Percentiles rank a stretch among this genome's conserved stretches.
Evolutionary conservation across 2,888 invertebrate species (phyloP).

Genomic region (Rhamphomyia laevipes): DNA sequence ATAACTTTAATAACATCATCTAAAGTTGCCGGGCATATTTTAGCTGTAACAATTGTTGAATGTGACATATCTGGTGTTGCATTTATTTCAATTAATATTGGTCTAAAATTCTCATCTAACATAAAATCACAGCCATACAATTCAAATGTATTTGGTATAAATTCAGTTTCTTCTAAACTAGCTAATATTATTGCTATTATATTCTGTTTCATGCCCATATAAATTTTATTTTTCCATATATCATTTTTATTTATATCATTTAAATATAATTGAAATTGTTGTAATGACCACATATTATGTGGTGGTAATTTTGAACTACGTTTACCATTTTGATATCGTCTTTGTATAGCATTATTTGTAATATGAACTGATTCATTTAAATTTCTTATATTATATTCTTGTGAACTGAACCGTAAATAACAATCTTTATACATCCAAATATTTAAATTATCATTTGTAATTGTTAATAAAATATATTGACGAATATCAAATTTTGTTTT

Average conservation of each 20-base stretch:
- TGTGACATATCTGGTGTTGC: conserved; percentile 72
- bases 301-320: conserved; percentile 53
- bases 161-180: conserved; percentile 59
- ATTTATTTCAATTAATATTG: conserved; percentile 90
- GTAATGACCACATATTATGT: conserved; percentile 76
- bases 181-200: conserved; percentile 68
- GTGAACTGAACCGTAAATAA: conserved; percentile 77
- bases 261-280: conserved; percentile 55
- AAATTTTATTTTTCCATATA: conserved; percentile 63
- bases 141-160: conserved; percentile 68
- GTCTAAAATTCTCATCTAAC: conserved; percentile 68
- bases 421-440: conserved; percentile 82
- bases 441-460: conserved; percentile 56
- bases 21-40: conserved; percentile 67
- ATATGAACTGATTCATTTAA: conserved; percentile 78
- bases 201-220: conserved; percentile 73
- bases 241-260: conserved; percentile 36
- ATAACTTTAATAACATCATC: conserved; percentile 80
- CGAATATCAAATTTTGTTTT: conserved; percentile 86
- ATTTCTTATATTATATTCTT: conserved; percentile 63
- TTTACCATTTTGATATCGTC: conserved; percentile 45
- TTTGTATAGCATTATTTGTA: conserved; percentile 79
- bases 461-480: conserved; percentile 72
- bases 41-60: conserved; percentile 72
- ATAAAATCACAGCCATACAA: conserved; percentile 89